A percentile compares a stretch with the other conserved stretches of the same genome.
Conservation (phyloP, 2,888 invertebrate species). For the Napeogenes inachia region DNA sequence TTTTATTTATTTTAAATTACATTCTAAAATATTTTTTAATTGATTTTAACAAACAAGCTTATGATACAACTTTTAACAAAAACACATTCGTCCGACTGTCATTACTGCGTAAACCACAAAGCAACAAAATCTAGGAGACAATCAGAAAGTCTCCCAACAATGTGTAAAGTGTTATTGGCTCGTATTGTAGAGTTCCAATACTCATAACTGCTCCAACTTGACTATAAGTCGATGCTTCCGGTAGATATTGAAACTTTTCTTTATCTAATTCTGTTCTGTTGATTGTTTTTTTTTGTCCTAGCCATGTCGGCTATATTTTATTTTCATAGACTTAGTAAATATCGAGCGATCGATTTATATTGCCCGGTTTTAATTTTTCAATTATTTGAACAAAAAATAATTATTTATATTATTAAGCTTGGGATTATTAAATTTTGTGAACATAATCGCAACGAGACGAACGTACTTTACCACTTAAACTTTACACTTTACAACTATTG, state of each 20-base stretch:
- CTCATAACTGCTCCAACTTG: background rate
- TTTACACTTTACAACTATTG: background rate
- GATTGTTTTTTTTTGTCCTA: background rate
- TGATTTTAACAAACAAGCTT: no score
- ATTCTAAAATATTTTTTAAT: no score
- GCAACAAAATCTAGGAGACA: background rate
- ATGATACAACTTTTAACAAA: no score
- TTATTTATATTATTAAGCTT: background rate
- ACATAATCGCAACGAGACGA: background rate
- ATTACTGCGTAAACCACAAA: background rate
- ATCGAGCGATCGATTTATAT: background rate
- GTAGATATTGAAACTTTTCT: background rate
- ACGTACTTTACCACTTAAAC: background rate
- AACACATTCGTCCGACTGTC: no score
- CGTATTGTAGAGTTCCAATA: background rate
- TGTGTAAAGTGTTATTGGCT: constrained; percentile 1
- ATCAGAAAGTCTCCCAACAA: background rate
- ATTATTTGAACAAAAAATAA: background rate
- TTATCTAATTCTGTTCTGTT: background rate
- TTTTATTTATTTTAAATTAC: no score
- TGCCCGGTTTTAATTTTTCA: background rate
- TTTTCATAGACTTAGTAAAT: background rate
- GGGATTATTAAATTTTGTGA: background rate
- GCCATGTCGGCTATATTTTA: background rate
- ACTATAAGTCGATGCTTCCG: background rate